Base-by-base conservation (phyloP, 1,140 invertebrate species). In the Periplaneta americana region DNA sequence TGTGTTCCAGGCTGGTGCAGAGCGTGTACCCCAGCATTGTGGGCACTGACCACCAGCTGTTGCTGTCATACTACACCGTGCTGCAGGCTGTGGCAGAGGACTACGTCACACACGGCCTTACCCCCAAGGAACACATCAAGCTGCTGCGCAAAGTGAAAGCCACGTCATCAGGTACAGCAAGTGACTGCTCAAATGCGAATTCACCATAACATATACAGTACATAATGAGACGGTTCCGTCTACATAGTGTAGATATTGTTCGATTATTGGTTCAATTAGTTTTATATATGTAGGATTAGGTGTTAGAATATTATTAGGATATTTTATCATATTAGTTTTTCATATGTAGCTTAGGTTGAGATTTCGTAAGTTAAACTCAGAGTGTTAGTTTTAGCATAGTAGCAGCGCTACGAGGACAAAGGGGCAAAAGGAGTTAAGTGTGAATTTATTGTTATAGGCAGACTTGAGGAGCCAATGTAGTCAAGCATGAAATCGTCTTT, bases 71-170 rank as follows among this genome's bases (percentile, higher is more conserved):
- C 77, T 85, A 82, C 57, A 82, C 82, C 3, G 74, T 85, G 18
- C 48, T 85, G 18, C 78, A 83, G 34, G 31, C 66, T 31, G 75
- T 85, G 9, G 82, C 81, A 39, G 82, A 83, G 22, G 78, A 83
- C 57, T 78, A 57, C 78, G 31, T 37, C 10, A 57, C 82, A 18
- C 18, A 84, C 81, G 78, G 39, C 36, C 74, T 85, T 31, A n/a
- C 75, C 31, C 81, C 85, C 0, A 83, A 82, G 39, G 84, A 85
- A 57, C 85, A 85, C 81, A 77, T 85, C 13, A 85, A 85, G 82
- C 77, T 85, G 31, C 81, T 85, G 34, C 83, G 83, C 37, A 85
- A 85, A 84, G 82, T 85, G 0, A 84, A 84, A 82, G 83, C 83
- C 18, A 84, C 83, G 15, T 85, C 85, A 33, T 34, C 82, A 28